Evolutionary conservation across 2,888 invertebrate species (phyloP), one percentile per base, ranked within the genome.

Genomic region (Synergus japonicus): DNA sequence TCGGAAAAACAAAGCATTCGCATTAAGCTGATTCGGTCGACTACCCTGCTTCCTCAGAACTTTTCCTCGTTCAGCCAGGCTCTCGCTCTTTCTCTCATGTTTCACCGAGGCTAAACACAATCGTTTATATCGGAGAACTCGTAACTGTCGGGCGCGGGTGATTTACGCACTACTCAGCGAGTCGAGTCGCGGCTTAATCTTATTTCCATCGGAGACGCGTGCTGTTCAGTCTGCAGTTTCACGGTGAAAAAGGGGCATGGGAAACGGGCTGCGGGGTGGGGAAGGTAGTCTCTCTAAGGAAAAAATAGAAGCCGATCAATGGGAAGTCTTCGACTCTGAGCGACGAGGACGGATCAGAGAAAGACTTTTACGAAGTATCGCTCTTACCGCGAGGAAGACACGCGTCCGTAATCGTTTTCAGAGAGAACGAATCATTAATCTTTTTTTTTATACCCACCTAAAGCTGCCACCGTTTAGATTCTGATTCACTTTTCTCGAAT

Each of bases 111-210:
- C 81, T 78, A 81, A 81, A 85, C 85, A 82, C 83, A 80, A 83
- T 84, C 84, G 82, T 85, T 83, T 81, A 82, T 84, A 87, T 85
- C 83, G 82, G 80, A 77, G 82, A 84, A 83, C 85, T 86, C 84
- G 87, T 83, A 81, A 82, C 82, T 80, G 84, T 81, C 83, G 76
- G 69, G 81, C 46, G 78, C 65, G 77, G 66, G 82, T 86, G 87
- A 86, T 87, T 87, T 87, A 88, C 85, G 83, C 80, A 81, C 83
- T 82, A 66, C 79, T 76, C 37, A 73, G 64, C 49, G 37, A 79
- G 58, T 60, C 79, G 60, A 77, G 77, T 77, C 77, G 77, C 77
- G 82, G 81, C 79, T 80, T 81, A 66, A 79, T 83, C 80, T 79
- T 81, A 77, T 80, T 85, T 81, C 82, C 81, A 80, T 77, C 69